Evolutionary conservation across 2,113 vertebrate species (phyloP).

Genomic region (Platanista minor): DNA sequence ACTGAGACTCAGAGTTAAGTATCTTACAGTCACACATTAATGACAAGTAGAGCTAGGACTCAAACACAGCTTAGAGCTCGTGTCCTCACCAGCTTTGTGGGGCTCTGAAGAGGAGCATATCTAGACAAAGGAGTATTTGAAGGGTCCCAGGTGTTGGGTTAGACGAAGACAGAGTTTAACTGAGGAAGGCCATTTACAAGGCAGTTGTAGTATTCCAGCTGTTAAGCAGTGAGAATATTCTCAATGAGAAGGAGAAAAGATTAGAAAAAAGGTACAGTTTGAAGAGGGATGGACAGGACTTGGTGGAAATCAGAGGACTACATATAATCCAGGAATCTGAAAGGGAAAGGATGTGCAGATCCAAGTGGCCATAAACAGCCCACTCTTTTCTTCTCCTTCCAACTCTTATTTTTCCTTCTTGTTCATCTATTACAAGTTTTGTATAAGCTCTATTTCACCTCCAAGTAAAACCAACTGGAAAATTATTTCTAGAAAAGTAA

Average conservation of each 20-base stretch:
- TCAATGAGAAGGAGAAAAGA: background rate
- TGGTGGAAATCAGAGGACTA: background rate
- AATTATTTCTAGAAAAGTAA: background rate
- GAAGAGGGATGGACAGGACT: background rate
- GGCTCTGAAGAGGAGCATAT: background rate
- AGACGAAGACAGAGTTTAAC: background rate
- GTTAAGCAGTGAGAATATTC: background rate
- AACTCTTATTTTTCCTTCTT: background rate
- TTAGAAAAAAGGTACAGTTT: background rate
- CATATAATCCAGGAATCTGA: too few species aligned
- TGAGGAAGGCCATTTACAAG: background rate
- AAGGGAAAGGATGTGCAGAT: background rate
- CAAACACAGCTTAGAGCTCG: accelerated
- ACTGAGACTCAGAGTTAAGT: background rate
- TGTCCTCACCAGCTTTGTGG: background rate
- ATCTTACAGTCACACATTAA: background rate
- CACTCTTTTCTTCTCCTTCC: background rate
- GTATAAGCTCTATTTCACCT: background rate
- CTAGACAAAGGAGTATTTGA: background rate
- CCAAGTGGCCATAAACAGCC: background rate
- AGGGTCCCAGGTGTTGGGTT: background rate
- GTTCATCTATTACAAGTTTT: background rate
- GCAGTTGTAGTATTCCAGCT: background rate
- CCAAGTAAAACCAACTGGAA: background rate
- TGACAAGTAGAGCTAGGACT: background rate